Conservation (phyloP, 2,113 vertebrate species). For the Pygoscelis antarcticus region DNA sequence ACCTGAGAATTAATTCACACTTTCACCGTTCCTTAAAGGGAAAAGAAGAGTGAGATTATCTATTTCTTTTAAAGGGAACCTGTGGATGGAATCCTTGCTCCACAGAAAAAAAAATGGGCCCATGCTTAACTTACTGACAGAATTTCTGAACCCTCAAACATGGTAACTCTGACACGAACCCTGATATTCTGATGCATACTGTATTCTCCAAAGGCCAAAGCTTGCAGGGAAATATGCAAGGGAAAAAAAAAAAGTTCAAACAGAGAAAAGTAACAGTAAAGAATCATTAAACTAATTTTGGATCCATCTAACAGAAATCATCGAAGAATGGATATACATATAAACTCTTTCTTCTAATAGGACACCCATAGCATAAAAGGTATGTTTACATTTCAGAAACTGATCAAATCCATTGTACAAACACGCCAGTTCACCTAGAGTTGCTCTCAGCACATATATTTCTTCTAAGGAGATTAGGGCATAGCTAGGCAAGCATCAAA, state of each 20-base stretch:
- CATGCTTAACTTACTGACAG: neutral
- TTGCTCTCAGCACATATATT: neutral
- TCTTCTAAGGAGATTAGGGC: neutral
- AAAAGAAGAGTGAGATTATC: neutral
- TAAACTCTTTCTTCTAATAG: neutral
- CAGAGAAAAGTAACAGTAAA: neutral
- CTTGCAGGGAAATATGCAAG: neutral
- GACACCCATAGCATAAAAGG: neutral
- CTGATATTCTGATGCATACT: neutral
- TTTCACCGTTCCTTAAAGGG: neutral
- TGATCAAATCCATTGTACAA: neutral
- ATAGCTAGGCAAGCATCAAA: neutral
- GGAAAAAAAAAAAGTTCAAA: neutral
- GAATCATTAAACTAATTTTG: neutral
- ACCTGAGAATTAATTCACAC: neutral
- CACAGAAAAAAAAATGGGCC: neutral
- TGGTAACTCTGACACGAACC: neutral
- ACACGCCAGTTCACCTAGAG: neutral
- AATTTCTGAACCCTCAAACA: neutral
- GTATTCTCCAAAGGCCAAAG: neutral
- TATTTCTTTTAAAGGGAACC: neutral
- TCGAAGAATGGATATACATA: neutral
- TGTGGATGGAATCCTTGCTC: neutral
- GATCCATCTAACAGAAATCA: neutral
- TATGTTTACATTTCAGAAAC: neutral